Evolutionary conservation across 1,140 invertebrate species (phyloP).

Genomic region (Cyrtorhinus lividipennis): DNA sequence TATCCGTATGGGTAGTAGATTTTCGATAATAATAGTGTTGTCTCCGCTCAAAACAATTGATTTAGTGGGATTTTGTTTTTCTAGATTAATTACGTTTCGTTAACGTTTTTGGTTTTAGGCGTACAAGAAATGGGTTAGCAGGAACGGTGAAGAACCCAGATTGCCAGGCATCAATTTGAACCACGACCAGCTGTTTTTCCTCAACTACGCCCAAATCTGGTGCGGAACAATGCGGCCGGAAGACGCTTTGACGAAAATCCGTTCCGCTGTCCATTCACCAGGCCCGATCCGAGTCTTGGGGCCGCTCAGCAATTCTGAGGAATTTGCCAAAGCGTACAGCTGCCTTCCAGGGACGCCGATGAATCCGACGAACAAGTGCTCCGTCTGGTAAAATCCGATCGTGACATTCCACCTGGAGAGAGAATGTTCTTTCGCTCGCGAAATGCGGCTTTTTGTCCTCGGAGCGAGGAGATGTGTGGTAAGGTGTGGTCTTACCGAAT

Average conservation of each 20-base stretch:
- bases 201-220: constrained; percentile 91
- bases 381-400: constrained; percentile 78
- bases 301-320: constrained; percentile 79
- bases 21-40: no score
- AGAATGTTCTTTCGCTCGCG: no score
- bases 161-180: constrained; percentile 68
- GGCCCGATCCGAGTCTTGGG: constrained; percentile 82
- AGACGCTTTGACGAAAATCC: constrained; percentile 83
- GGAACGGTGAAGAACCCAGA: constrained; percentile 50
- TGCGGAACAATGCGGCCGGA: constrained; percentile 93
- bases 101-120: no score
- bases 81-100: no score
- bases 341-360: constrained; percentile 68
- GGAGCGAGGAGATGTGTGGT: no score
- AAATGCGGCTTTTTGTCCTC: no score
- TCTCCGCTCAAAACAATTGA: no score
- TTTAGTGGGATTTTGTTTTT: no score
- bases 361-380: constrained; percentile 78
- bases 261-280: constrained; percentile 89
- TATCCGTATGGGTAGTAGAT: no score
- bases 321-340: constrained; percentile 68
- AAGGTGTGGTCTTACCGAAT: no score
- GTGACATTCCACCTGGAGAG: no score
- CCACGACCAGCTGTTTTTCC: constrained; percentile 75
- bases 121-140: constrained; percentile 60